These are phyloP conservation scores for Acleris holmiana DNA, from an alignment of 2,888 invertebrate genomes.

Conservation along the genomic window DNA sequence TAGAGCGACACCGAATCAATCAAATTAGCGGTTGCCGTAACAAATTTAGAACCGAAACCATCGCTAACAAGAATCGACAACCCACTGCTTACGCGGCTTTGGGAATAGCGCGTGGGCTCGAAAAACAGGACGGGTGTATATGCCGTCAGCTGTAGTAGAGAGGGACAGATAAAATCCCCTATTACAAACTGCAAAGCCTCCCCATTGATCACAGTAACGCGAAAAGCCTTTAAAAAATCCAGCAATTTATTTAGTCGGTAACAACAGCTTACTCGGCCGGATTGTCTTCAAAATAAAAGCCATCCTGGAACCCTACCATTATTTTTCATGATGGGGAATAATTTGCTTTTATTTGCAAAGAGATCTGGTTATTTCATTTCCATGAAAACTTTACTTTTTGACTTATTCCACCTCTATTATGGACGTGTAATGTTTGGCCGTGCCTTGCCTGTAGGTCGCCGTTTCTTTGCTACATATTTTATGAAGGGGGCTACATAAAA, in stretches of 20 bases:
- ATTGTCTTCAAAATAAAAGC: conserved; percentile 45
- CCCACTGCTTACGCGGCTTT: conserved; percentile 58
- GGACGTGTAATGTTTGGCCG: conserved; percentile 4
- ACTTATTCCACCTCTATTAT: conserved; percentile 4
- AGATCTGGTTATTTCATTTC: conserved; percentile 6
- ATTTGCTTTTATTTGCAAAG: conserved; percentile 35
- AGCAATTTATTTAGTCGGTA: conserved; percentile 77
- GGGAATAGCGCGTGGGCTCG: conserved; percentile 57
- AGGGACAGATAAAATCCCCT: conserved; percentile 62
- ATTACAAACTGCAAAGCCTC: conserved; percentile 75
- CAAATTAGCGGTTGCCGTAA: conserved; percentile 53
- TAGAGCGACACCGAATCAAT: conserved; percentile 51
- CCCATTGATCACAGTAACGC: conserved; percentile 79
- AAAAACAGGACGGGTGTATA: conserved; percentile 52
- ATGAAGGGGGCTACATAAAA: conserved; percentile 11
- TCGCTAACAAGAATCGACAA: conserved; percentile 73
- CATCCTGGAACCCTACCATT: conserved; percentile 26
- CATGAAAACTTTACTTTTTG: conserved; percentile 7
- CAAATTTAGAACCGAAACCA: conserved; percentile 59
- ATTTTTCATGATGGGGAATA: conserved; percentile 34
- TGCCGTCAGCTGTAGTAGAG: conserved; percentile 44
- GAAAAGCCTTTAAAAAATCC: conserved; percentile 79
- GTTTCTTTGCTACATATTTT: conserved; percentile 14
- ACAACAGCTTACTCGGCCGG: conserved; percentile 61
- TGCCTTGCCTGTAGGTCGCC: conserved; percentile 4